Conservation (phyloP, 2,113 vertebrate species). For the Zapornia atra region DNA sequence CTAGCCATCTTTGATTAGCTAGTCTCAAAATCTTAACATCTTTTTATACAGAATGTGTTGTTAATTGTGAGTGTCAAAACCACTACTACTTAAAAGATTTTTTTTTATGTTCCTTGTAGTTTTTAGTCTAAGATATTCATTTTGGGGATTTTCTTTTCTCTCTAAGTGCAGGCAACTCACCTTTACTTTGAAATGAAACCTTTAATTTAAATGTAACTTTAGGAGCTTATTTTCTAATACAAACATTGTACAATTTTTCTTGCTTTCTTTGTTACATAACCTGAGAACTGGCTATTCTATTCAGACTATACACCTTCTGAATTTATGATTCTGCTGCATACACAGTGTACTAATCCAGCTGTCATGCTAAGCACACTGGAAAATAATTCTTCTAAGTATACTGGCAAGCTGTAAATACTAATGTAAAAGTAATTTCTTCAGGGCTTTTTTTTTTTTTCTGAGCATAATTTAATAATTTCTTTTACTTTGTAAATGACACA, state of each 20-base stretch:
- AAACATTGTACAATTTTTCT: not conserved
- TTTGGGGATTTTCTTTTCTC: not conserved
- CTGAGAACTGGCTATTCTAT: not conserved
- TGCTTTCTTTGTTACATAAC: not conserved
- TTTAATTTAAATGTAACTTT: not conserved
- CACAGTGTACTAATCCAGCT: not conserved
- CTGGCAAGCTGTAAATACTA: not conserved
- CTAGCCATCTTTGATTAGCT: not conserved
- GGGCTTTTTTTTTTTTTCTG: not conserved
- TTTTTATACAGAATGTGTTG: not conserved
- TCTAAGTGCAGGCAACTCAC: not conserved
- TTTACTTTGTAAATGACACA: not conserved
- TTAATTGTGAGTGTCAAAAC: not conserved
- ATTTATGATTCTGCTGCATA: not conserved
- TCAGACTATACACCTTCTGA: not conserved
- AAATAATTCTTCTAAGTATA: not conserved
- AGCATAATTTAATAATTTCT: not conserved
- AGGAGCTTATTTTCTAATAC: not conserved
- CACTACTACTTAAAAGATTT: not conserved
- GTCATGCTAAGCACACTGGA: slow-evolving; percentile 10
- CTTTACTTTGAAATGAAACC: not conserved
- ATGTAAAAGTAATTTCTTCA: not conserved
- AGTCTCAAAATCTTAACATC: not conserved
- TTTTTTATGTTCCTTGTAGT: not conserved
- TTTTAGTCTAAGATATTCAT: not conserved